These are phyloP conservation scores for Apodemia hepburni DNA, from an alignment of 2,888 invertebrate genomes.

Conservation along the genomic window DNA sequence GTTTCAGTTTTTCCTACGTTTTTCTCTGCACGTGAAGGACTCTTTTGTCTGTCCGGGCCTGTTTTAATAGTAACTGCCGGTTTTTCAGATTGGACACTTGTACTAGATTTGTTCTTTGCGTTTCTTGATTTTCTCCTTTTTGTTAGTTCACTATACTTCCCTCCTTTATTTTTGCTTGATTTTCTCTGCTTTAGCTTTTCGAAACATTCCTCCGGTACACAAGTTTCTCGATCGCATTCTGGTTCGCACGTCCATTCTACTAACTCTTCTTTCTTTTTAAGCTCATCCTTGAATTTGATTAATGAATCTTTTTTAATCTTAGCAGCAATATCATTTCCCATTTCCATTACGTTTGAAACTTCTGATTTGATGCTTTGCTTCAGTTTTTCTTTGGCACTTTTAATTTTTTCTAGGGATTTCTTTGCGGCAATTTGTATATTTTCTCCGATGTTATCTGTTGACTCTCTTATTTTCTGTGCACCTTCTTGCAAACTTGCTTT, in stretches of 20 bases:
- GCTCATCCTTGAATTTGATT: slow-evolving; percentile 39
- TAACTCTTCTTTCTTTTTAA: slow-evolving; percentile 35
- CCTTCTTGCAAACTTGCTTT: not conserved
- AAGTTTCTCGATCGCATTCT: slow-evolving; percentile 33
- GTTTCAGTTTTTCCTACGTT: not conserved
- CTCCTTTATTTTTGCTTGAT: slow-evolving; percentile 18
- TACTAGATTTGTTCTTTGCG: not conserved
- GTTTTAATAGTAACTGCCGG: not conserved
- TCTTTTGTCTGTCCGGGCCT: not conserved
- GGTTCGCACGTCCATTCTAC: slow-evolving; percentile 40
- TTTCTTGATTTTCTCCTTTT: not conserved
- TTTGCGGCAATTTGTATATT: not conserved
- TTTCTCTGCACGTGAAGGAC: not conserved
- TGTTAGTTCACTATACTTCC: slow-evolving; percentile 9
- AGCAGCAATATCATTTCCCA: slow-evolving; percentile 5
- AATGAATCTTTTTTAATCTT: slow-evolving; percentile 46
- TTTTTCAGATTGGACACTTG: not conserved
- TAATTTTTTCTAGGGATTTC: slow-evolving; percentile 9
- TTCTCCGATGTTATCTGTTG: not conserved
- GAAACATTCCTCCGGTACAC: slow-evolving; percentile 42
- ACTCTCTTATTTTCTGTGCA: not conserved
- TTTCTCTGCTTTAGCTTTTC: slow-evolving; percentile 32
- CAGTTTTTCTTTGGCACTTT: not conserved
- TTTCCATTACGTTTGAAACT: not conserved
- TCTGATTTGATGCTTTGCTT: slow-evolving; percentile 1